Base-by-base conservation (phyloP, 1,140 invertebrate genomes). In the Daktulosphaira vitifoliae region DNA sequence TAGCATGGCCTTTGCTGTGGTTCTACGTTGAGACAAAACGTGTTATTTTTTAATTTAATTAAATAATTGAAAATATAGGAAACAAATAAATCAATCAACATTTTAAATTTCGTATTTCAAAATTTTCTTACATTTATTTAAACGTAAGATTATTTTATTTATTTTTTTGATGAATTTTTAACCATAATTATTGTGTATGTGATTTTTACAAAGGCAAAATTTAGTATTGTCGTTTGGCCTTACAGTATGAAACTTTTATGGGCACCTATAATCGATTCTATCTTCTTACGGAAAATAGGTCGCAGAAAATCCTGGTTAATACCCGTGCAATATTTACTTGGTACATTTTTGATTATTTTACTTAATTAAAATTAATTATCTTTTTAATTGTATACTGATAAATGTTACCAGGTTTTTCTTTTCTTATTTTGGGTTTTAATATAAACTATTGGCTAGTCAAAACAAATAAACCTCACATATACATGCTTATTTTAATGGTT, bases 231-330 rank as follows among this genome's bases (percentile, higher is more conserved):
- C 0, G 86, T 86, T 70, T 99, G 96, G 96, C 97, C 97, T 2
- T 99, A 98, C 73, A 94, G 91, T 75, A 77, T 99, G 20, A 99
- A 99, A 77, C 76, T 99, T 29, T 73, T 99, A 44, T 99, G 96
- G 97, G 97, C 96, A 4, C 96, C 96, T 1, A 82, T 99, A 71
- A 94, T 99, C 2, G 97, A 99, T 76, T 89, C 93, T 0, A 72
- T 96, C 18, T 98, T 90, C 75, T 83, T 84, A 44, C 74, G 79
- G n/a, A 78, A 80, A 68, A 89, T 98, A 76, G 96, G 96, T 2
- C 78, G 96, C 37, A 78, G 96, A 68, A 99, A 99, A 80, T 92
- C 94, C n/a, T 99, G 96, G 97, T 80, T 99, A 3, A 86, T 99
- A 38, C 92, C 93, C 1, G 86, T 87, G n/a, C 96, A 99, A 73